phyloP scores from a whole-genome alignment of 1,140 invertebrate species.

The Sipha flava region DNA sequence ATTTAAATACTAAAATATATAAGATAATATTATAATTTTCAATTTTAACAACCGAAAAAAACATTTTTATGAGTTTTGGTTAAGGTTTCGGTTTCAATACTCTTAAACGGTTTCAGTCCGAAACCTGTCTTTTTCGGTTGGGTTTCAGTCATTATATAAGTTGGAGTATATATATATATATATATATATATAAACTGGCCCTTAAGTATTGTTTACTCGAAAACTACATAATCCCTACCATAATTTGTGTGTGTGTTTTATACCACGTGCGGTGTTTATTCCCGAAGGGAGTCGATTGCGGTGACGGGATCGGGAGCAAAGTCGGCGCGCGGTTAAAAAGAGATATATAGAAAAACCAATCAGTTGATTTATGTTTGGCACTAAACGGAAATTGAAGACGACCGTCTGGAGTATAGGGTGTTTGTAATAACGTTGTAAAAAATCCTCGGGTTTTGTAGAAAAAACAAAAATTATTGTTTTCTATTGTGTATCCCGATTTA shows the following conservation, averaged over 20 bases:
- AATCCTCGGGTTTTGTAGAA: not conserved
- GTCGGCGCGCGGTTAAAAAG: not conserved
- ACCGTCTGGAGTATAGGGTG: not conserved
- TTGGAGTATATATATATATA: too few species aligned
- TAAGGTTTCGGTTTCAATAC: too few species aligned
- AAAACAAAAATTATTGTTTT: constrained; percentile 2
- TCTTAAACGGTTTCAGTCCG: too few species aligned
- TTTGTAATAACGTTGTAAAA: constrained; percentile 6
- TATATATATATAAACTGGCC: too few species aligned
- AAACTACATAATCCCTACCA: not conserved
- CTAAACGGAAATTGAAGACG: constrained; percentile 26
- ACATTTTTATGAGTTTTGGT: too few species aligned
- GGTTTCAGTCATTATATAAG: too few species aligned
- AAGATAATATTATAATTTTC: too few species aligned
- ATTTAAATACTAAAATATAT: too few species aligned
- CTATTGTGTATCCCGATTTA: constrained; percentile 5
- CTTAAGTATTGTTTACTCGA: not conserved
- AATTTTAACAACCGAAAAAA: too few species aligned
- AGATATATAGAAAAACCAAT: not conserved
- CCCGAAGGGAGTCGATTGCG: not conserved
- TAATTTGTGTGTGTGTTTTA: too few species aligned
- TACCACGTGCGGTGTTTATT: not conserved
- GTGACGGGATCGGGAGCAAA: not conserved
- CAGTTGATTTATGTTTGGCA: constrained; percentile 19
- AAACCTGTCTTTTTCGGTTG: too few species aligned